Percentiles rank a stretch among this genome's conserved stretches.
Evolutionary conservation across 2,888 invertebrate genomes (phyloP).

Genomic region (Diogma glabrata): DNA sequence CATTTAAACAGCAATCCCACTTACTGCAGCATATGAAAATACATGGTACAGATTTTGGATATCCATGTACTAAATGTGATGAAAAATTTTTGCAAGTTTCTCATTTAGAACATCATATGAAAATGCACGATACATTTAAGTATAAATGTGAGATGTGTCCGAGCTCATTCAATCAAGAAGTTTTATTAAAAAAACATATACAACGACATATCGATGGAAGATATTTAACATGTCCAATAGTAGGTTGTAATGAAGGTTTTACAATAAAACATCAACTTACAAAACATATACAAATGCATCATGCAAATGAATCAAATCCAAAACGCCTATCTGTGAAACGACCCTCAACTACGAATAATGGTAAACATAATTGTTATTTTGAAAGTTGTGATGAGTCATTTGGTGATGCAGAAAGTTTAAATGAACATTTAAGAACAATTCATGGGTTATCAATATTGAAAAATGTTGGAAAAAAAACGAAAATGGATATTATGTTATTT

Average conservation of each 20-base stretch:
- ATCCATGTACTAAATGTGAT: constrained; percentile 35
- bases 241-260: constrained; percentile 36
- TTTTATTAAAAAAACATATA: constrained; percentile 35
- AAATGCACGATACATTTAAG: constrained; percentile 37
- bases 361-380: constrained; percentile 28
- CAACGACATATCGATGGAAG: constrained; percentile 37
- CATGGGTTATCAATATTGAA: constrained; percentile 12
- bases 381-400: constrained; percentile 13
- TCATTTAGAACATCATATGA: constrained; percentile 35
- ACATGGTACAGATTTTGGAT: constrained; percentile 35
- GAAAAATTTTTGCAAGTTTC: constrained; percentile 37
- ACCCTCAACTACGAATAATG: constrained; percentile 23
- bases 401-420: constrained; percentile 10
- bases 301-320: constrained; percentile 22
- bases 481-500: constrained; percentile 12
- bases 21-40: constrained; percentile 37
- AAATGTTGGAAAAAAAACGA: constrained; percentile 11
- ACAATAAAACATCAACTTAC: constrained; percentile 37
- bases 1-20: constrained; percentile 36
- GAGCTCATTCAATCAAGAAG: constrained; percentile 36
- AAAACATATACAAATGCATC: constrained; percentile 36
- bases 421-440: constrained; percentile 9
- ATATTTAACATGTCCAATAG: constrained; percentile 35
- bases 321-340: constrained; percentile 11
- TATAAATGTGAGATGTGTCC: constrained; percentile 37